phyloP scores from a whole-genome alignment of 2,888 invertebrate genomes.

The Oxyteleia sp. region DNA sequence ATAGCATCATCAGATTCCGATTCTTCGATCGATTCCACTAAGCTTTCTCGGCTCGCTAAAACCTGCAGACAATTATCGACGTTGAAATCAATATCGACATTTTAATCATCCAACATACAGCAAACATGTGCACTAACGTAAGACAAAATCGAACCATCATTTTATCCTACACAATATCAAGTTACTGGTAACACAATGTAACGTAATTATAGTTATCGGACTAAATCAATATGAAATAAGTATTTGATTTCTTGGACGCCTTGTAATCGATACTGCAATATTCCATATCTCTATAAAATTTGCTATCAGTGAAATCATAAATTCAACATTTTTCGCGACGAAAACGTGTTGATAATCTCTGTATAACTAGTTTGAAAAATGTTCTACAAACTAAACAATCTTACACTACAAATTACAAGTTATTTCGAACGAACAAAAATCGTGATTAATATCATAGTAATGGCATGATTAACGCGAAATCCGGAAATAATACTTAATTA shows the following conservation, averaged over 20 bases:
- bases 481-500: background rate
- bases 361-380: too few species aligned
- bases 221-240: background rate
- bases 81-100: background rate
- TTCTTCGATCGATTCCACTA: slow-evolving; percentile 92
- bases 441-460: too few species aligned
- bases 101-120: background rate
- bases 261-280: background rate
- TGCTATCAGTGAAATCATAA: background rate
- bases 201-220: background rate
- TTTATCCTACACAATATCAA: background rate
- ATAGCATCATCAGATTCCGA: slow-evolving; percentile 93
- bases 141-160: background rate
- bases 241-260: background rate
- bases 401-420: too few species aligned
- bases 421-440: too few species aligned
- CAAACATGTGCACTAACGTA: background rate
- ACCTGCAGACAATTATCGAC: slow-evolving; percentile 88
- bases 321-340: too few species aligned
- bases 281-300: background rate
- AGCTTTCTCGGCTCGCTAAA: slow-evolving; percentile 93
- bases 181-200: background rate
- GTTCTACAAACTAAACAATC: too few species aligned
- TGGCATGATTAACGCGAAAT: background rate
- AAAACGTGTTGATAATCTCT: too few species aligned